Evolutionary conservation across 2,113 vertebrate genomes (phyloP).

Genomic region (Okapia johnstoni): DNA sequence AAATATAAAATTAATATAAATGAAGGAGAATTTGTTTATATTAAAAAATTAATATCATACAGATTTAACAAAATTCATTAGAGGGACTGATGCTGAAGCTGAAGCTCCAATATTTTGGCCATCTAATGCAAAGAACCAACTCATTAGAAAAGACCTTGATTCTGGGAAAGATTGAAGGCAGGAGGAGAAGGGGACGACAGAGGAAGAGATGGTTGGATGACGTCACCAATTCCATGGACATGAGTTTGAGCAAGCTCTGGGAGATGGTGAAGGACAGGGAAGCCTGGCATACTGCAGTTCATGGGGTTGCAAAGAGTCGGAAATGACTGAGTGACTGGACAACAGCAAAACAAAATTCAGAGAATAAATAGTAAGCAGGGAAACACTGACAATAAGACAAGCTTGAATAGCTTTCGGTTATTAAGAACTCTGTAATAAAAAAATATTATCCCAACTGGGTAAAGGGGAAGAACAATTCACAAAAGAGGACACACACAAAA

Average conservation of each 20-base stretch:
- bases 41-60: neutral
- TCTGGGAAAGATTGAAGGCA: neutral
- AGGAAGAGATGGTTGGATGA: neutral
- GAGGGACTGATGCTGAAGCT: neutral
- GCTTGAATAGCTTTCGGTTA: neutral
- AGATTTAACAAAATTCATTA: neutral
- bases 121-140: neutral
- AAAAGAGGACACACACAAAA: neutral
- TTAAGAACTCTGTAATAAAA: neutral
- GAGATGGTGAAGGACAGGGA: neutral
- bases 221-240: neutral
- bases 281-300: neutral
- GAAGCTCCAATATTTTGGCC: neutral
- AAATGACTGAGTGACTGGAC: neutral
- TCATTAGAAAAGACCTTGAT: neutral
- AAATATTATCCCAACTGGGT: neutral
- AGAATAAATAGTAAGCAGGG: neutral
- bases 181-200: neutral
- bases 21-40: neutral
- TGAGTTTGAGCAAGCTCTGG: neutral
- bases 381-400: neutral
- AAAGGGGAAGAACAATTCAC: neutral
- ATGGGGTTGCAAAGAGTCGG: neutral
- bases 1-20: neutral
- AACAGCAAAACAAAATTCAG: neutral